phyloP scores from a whole-genome alignment of 1,140 invertebrate species.

The Orchesella cincta region DNA sequence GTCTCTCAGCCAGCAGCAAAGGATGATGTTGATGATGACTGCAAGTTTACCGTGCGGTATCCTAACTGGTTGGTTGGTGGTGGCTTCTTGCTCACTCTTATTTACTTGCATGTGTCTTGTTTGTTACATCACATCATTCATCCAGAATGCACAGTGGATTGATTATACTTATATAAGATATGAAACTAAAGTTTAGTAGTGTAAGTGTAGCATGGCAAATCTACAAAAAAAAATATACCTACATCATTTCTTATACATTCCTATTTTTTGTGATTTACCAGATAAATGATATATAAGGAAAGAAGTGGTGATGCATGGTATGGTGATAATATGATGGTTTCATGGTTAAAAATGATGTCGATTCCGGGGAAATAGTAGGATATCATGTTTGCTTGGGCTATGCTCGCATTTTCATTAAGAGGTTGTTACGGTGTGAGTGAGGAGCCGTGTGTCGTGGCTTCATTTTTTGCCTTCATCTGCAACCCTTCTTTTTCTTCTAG shows the following conservation, averaged over 20 bases:
- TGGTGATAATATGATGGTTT: neutral
- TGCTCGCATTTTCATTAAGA: no score
- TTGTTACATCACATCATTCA: neutral
- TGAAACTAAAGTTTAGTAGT: no score
- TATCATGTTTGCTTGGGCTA: no score
- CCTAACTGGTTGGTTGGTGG: neutral
- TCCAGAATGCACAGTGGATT: neutral
- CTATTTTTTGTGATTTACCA: neutral
- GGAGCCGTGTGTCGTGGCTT: no score
- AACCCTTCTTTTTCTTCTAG: no score
- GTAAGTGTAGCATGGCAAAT: no score
- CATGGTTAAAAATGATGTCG: neutral
- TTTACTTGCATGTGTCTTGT: neutral
- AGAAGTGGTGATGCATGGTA: neutral
- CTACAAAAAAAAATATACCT: no score
- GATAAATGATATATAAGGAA: neutral
- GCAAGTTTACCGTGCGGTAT: neutral
- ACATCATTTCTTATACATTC: no score
- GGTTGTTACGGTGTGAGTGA: no score
- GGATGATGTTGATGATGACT: neutral
- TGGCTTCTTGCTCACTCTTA: neutral
- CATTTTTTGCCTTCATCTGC: no score
- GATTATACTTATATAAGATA: no score
- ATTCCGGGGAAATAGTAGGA: neutral
- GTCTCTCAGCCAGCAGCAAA: neutral